Conservation (phyloP, 1,140 invertebrate species). For the Calycopis cecrops region DNA sequence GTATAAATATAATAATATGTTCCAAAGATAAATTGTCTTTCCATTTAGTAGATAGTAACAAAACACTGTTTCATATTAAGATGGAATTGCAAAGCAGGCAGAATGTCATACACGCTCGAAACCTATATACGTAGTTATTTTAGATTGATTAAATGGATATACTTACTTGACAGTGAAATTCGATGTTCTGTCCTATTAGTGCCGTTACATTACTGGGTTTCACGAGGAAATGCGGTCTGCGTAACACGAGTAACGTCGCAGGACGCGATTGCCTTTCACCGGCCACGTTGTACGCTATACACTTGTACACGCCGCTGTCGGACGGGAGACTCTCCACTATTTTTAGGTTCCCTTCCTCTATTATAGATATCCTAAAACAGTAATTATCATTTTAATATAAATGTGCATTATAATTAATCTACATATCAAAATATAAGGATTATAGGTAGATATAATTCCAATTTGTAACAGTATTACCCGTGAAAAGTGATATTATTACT, state of each 20-base stretch:
- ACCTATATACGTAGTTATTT: not conserved
- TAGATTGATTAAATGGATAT: not conserved
- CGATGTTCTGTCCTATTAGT: conserved; percentile 68
- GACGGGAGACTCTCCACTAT: conserved; percentile 87
- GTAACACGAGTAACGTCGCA: conserved; percentile 85
- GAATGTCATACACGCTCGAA: too few relatives aligned
- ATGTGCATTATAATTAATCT: too few relatives aligned
- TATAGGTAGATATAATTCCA: too few relatives aligned
- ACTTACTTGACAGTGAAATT: conserved; percentile 73
- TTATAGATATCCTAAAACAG: conserved; percentile 61
- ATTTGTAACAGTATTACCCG: too few relatives aligned
- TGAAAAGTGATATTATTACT: too few relatives aligned
- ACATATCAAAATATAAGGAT: too few relatives aligned
- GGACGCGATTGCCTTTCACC: conserved; percentile 86
- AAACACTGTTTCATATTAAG: too few relatives aligned
- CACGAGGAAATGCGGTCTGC: conserved; percentile 73
- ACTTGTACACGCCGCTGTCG: conserved; percentile 92
- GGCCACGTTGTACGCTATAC: conserved; percentile 90
- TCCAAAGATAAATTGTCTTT: not conserved
- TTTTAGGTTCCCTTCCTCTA: conserved; percentile 88
- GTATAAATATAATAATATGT: too few relatives aligned
- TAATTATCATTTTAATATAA: too few relatives aligned
- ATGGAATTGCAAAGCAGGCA: too few relatives aligned
- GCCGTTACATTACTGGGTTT: conserved; percentile 72
- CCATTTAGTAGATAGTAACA: not conserved